Conservation (phyloP, 2,113 vertebrate genomes). For the Cavia aperea region DNA sequence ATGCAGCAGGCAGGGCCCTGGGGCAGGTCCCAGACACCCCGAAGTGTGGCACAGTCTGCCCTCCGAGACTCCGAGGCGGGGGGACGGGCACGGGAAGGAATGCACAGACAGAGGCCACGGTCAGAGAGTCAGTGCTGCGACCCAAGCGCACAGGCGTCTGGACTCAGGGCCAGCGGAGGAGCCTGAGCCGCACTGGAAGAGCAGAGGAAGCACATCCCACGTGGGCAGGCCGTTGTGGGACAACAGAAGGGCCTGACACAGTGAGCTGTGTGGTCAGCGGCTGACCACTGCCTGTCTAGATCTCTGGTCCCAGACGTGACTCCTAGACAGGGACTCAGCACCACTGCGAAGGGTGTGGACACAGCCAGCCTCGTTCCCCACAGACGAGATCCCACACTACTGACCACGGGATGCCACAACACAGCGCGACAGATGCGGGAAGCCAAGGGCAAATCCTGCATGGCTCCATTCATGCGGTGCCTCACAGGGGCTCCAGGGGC, state of each 20-base stretch:
- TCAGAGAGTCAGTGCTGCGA: neutral
- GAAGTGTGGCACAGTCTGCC: neutral
- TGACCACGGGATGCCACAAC: rapidly evolving
- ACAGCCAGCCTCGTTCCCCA: rapidly evolving
- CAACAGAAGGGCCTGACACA: neutral
- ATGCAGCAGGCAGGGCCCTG: neutral
- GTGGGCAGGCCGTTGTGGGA: neutral
- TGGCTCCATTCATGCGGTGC: neutral
- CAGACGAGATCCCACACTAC: neutral
- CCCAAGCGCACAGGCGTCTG: neutral
- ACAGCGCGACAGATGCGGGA: neutral
- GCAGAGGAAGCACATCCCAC: neutral
- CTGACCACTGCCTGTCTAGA: too few species aligned
- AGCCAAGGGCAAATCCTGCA: neutral
- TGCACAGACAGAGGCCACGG: neutral
- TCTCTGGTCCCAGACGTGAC: neutral
- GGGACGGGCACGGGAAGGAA: too few species aligned
- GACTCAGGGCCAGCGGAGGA: neutral
- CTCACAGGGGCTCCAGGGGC: neutral
- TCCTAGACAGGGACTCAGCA: neutral
- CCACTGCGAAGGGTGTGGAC: neutral
- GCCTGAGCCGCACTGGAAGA: neutral
- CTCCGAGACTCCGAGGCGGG: neutral
- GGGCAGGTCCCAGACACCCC: neutral
- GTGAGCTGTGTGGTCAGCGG: neutral